Percentiles rank a stretch among this genome's conserved stretches.
Conservation (phyloP, 1,140 invertebrate species). For the Oreohelix idahoensis region DNA sequence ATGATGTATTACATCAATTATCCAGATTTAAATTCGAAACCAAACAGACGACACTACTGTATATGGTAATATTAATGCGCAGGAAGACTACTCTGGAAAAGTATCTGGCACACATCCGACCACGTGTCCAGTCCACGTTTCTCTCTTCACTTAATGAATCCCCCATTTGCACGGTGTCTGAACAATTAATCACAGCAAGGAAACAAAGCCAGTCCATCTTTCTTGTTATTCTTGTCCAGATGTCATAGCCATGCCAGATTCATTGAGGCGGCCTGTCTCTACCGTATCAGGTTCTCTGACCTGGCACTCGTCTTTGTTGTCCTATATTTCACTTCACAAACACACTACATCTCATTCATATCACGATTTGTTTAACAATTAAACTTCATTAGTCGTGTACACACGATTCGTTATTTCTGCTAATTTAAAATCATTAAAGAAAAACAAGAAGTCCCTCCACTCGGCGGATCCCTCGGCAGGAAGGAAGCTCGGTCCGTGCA, state of each 20-base stretch:
- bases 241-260: background rate
- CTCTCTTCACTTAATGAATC: background rate
- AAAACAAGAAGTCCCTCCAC: background rate
- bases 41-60: too few relatives aligned
- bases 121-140: background rate
- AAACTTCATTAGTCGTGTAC: background rate
- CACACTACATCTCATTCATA: background rate
- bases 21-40: too few relatives aligned
- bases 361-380: slow-evolving; percentile 2
- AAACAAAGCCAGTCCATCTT: background rate
- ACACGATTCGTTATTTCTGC: background rate
- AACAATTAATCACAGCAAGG: background rate
- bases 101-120: background rate
- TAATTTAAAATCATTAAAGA: background rate
- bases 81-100: too few relatives aligned
- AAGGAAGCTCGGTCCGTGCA: background rate
- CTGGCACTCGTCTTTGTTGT: background rate
- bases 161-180: background rate
- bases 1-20: too few relatives aligned
- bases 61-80: too few relatives aligned
- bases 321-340: background rate
- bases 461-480: background rate
- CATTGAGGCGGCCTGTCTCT: background rate
- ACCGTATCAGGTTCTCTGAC: background rate
- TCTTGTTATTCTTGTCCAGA: background rate